Evolutionary conservation across 2,797 vertebrate species (phyloP).

Genomic region (Percopsis omiscomaycus): DNA sequence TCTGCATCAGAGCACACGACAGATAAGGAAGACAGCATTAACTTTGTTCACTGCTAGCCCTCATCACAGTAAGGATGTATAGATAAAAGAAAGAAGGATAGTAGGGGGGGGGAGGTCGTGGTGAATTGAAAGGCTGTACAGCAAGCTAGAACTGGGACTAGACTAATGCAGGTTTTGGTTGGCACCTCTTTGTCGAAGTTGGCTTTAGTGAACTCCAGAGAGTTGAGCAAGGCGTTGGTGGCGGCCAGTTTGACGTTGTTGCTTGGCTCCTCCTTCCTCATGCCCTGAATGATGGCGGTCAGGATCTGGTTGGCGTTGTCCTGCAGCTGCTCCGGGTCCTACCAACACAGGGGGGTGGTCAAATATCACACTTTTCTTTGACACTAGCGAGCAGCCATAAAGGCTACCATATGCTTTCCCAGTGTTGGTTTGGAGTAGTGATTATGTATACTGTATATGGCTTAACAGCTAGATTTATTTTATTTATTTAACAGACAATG

Average conservation of each 20-base stretch:
- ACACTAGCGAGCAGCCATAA: too few relatives aligned
- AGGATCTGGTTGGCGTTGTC: constrained; percentile 98
- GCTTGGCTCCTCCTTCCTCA: constrained; percentile 98
- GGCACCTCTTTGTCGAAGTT: constrained; percentile 97
- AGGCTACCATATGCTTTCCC: too few relatives aligned
- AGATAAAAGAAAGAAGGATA: neutral
- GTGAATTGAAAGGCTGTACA: too few relatives aligned
- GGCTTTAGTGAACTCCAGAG: constrained; percentile 97
- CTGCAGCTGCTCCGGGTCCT: constrained; percentile 98
- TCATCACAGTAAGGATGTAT: too few relatives aligned
- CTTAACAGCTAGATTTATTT: too few relatives aligned
- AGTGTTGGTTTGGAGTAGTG: too few relatives aligned
- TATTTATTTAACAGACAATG: too few relatives aligned
- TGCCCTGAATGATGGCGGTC: constrained; percentile 98
- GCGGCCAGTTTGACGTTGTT: constrained; percentile 97
- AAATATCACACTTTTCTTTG: neutral
- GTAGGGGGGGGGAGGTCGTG: neutral
- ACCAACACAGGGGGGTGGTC: constrained; percentile 6
- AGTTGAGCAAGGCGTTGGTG: constrained; percentile 97
- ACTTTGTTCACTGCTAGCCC: too few relatives aligned
- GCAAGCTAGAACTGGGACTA: neutral
- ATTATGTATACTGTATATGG: too few relatives aligned
- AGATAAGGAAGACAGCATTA: too few relatives aligned
- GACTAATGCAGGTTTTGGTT: neutral
- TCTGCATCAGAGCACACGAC: too few relatives aligned